Percentiles rank a stretch among this genome's conserved stretches.
Conservation (phyloP, 2,888 invertebrate genomes). For the Autographa gamma region DNA sequence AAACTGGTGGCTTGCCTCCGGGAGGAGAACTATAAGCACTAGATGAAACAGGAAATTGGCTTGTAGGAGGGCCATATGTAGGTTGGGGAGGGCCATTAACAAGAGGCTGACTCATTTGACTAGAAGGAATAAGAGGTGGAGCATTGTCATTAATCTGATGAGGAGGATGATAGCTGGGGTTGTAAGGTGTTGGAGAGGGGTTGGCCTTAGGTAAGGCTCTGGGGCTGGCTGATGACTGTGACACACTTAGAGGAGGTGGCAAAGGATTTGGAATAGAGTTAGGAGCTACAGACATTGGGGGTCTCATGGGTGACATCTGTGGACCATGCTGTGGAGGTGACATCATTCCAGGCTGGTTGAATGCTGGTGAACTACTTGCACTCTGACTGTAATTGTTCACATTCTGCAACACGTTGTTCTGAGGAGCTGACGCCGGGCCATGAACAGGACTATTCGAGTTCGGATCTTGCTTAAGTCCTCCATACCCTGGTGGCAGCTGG, state of each 20-base stretch:
- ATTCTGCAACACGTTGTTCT: slow-evolving; percentile 70
- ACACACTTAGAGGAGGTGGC: slow-evolving; percentile 61
- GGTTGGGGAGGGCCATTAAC: slow-evolving; percentile 77
- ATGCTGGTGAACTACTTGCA: slow-evolving; percentile 82
- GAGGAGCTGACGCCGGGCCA: slow-evolving; percentile 60
- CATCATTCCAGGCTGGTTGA: slow-evolving; percentile 79
- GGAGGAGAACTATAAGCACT: slow-evolving; percentile 64
- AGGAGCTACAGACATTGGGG: slow-evolving; percentile 55
- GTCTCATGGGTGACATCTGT: slow-evolving; percentile 75
- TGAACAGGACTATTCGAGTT: slow-evolving; percentile 80
- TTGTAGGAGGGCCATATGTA: slow-evolving; percentile 42
- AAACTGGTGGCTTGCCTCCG: slow-evolving; percentile 58
- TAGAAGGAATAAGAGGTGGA: slow-evolving; percentile 83
- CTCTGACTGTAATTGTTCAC: slow-evolving; percentile 79
- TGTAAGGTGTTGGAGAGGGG: slow-evolving; percentile 69
- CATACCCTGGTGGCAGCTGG: slow-evolving; percentile 77
- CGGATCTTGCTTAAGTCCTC: slow-evolving; percentile 76
- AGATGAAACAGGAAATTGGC: slow-evolving; percentile 62
- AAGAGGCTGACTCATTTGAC: slow-evolving; percentile 78
- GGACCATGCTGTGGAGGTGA: slow-evolving; percentile 66
- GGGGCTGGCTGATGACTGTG: slow-evolving; percentile 68
- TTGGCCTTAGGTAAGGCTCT: slow-evolving; percentile 66
- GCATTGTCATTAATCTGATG: slow-evolving; percentile 84
- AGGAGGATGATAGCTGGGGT: slow-evolving; percentile 68
- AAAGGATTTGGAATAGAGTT: slow-evolving; percentile 62